Percentiles rank a stretch among this genome's conserved stretches.
These are phyloP conservation scores for Neuroscelio doddi DNA, from an alignment of 2,888 invertebrate genomes.

Conservation along the genomic window DNA sequence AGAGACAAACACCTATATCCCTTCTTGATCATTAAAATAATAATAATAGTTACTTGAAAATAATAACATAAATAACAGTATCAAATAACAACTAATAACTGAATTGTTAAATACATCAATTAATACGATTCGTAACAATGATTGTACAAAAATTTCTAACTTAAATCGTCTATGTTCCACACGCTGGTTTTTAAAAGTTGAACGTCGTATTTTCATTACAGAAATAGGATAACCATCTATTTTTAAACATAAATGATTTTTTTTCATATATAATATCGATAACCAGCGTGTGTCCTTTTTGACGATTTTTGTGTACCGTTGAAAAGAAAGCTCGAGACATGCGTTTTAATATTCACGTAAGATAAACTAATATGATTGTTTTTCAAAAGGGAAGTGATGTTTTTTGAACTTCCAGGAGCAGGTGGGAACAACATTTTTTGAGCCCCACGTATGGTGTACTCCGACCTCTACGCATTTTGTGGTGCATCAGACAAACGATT, in stretches of 20 bases:
- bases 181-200: slow-evolving; percentile 25
- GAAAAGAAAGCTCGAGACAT: slow-evolving; percentile 29
- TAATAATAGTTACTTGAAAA: not conserved
- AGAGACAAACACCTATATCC: slow-evolving; percentile 41
- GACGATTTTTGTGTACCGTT: slow-evolving; percentile 38
- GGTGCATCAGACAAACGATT: slow-evolving; percentile 72
- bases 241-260: too few relatives aligned
- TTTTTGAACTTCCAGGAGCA: slow-evolving; percentile 73
- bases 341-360: slow-evolving; percentile 50
- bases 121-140: too few relatives aligned
- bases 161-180: not conserved
- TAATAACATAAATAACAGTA: slow-evolving; percentile 1
- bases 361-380: slow-evolving; percentile 68
- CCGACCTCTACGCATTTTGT: slow-evolving; percentile 71
- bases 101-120: not conserved
- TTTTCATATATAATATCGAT: slow-evolving; percentile 6
- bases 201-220: too few relatives aligned
- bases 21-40: slow-evolving; percentile 11
- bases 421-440: slow-evolving; percentile 72
- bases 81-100: not conserved
- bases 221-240: too few relatives aligned
- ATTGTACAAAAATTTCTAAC: not conserved
- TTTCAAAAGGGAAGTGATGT: slow-evolving; percentile 72
- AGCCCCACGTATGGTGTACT: slow-evolving; percentile 71
- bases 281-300: slow-evolving; percentile 41